Evolutionary conservation across 1,140 invertebrate species (phyloP).

Genomic region (Cydia fagiglandana): DNA sequence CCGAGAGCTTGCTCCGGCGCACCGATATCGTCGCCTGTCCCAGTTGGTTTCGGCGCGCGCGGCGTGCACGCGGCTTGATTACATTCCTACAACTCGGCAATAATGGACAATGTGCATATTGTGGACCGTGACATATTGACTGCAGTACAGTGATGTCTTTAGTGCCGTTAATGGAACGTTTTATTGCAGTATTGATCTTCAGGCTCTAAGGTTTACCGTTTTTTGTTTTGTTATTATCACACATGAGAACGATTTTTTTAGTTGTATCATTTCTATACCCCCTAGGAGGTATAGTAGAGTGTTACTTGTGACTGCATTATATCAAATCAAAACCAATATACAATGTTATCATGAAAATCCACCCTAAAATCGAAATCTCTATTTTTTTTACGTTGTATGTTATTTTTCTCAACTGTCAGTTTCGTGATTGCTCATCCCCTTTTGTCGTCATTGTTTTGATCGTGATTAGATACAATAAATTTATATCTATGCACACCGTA

Average conservation of each 20-base stretch:
- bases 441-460: too few relatives aligned
- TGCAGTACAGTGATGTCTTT: slow-evolving; percentile 23
- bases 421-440: too few relatives aligned
- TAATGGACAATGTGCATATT: slow-evolving; percentile 35
- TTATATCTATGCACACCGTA: neutral
- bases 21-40: slow-evolving; percentile 71
- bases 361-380: too few relatives aligned
- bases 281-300: neutral
- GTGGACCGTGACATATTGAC: slow-evolving; percentile 34
- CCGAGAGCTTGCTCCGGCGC: slow-evolving; percentile 70
- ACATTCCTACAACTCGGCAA: slow-evolving; percentile 47
- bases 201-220: neutral
- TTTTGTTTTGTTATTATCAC: neutral
- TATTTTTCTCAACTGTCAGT: too few relatives aligned
- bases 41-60: slow-evolving; percentile 74
- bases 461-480: too few relatives aligned
- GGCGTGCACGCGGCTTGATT: slow-evolving; percentile 62
- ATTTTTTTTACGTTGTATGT: too few relatives aligned
- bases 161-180: slow-evolving; percentile 7
- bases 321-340: too few relatives aligned
- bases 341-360: too few relatives aligned
- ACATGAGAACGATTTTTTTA: neutral
- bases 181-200: neutral
- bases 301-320: too few relatives aligned
- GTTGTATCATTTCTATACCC: neutral